Evolutionary conservation across 2,888 invertebrate species (phyloP), one percentile per base, ranked within the genome.

Genomic region (Zaprionus lineosus): DNA sequence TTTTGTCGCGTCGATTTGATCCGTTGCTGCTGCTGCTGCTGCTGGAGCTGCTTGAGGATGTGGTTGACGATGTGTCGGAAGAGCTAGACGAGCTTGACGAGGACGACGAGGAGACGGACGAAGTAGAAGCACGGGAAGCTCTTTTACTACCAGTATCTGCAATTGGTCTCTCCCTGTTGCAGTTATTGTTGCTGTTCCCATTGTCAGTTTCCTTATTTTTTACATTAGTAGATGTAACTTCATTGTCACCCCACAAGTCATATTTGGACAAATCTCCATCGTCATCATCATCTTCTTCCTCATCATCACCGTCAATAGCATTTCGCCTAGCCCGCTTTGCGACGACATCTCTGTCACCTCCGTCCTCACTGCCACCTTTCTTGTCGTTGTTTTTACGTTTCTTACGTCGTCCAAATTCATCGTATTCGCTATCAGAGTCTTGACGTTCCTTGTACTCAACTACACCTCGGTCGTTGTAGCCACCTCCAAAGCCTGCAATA

Each of bases 391-490:
- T 52, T 51, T 85, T 88, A 19, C 84, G 85, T 40, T 93, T 93
- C 87, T 93, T 94, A 76, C 91, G 92, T 39, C 94, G 91, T 0
- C 94, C 94, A 88, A 96, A 96, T 89, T 99, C 99, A 91, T 99
- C 99, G 90, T 96, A 99, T 90, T 99, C 99, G 88, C 97, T 97
- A 87, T 98, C 97, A 2, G 95, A 95, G 19, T 96, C 95, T 6
- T 95, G 94, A 41, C 97, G 92, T 84, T 96, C 94, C 74, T 97
- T 96, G 88, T 99, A 99, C 88, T 99, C 99, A 1, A 99, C 98
- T 3, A 96, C 94, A 41, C 97, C 98, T 58, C 98, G 93, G 89
- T 99, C 98, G 91, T 98, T 98, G 90, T 98, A 98, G 18, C 96
- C 96, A 44, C 96, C 96, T 28, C 96, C 96, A 83, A 96, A 96